A percentile compares a stretch with the other conserved stretches of the same genome.
phyloP scores from a whole-genome alignment of 2,113 vertebrate species.

The Dipodomys spectabilis region DNA sequence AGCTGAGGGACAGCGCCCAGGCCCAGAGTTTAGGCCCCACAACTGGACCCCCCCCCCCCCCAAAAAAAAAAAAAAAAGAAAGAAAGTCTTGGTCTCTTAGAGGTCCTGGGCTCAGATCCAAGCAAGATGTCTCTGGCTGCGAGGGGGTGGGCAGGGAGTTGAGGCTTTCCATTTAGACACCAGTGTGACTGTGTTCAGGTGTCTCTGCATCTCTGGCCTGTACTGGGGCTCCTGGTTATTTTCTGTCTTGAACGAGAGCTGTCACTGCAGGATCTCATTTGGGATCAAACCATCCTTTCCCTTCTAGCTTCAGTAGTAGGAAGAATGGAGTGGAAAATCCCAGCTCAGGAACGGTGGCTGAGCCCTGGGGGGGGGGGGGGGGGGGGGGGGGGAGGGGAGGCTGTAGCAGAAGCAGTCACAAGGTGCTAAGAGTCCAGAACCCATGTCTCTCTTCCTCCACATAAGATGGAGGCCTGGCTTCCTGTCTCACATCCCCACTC shows the following conservation, averaged over 20 bases:
- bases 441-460: background rate
- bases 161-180: background rate
- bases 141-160: background rate
- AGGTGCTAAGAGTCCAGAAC: background rate
- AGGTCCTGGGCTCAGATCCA: background rate
- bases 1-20: too few species aligned
- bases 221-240: background rate
- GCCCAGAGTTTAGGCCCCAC: too few species aligned
- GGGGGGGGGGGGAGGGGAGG: too few species aligned
- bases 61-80: too few species aligned
- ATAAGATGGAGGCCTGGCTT: background rate
- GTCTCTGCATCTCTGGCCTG: background rate
- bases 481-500: background rate
- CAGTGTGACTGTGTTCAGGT: background rate
- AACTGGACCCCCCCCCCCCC: too few species aligned
- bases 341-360: background rate
- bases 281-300: background rate
- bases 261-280: background rate
- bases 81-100: background rate
- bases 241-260: background rate
- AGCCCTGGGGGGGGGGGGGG: too few species aligned
- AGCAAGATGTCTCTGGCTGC: background rate
- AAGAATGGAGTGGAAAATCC: background rate
- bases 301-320: background rate
- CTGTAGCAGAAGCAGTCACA: background rate